Conservation (phyloP, 2,888 invertebrate species). For the Elysia crispata region DNA sequence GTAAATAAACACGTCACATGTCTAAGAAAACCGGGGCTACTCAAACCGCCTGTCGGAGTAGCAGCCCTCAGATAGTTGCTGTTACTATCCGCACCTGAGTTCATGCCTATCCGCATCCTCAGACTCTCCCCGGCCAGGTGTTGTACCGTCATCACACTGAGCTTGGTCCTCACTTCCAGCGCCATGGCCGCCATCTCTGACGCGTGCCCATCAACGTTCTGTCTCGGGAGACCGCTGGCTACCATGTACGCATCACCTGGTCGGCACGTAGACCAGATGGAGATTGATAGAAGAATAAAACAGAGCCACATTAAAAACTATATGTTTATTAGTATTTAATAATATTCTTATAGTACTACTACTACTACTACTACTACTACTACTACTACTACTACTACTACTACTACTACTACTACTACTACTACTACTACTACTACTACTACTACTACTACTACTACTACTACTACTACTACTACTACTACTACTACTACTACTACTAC, state of each 20-base stretch:
- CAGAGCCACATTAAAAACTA: too few relatives aligned
- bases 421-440: conserved; percentile 32
- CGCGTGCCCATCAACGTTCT: conserved; percentile 68
- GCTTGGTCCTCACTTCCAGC: conserved; percentile 63
- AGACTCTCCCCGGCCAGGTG: conserved; percentile 64
- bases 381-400: conserved; percentile 42
- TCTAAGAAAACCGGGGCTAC: too few relatives aligned
- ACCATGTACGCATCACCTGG: conserved; percentile 74
- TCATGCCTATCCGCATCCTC: conserved; percentile 67
- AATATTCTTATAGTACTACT: neutral
- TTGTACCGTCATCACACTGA: conserved; percentile 66
- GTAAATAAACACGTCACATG: too few relatives aligned
- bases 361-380: conserved; percentile 20
- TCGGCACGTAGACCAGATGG: too few relatives aligned
- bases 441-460: conserved; percentile 44
- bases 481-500: conserved; percentile 45
- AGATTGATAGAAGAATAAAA: too few relatives aligned
- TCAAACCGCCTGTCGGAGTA: too few relatives aligned
- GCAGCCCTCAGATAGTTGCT: too few relatives aligned
- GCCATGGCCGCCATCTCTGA: conserved; percentile 70
- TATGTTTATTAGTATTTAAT: neutral
- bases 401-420: conserved; percentile 43
- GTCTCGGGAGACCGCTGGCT: conserved; percentile 68
- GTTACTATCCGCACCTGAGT: conserved; percentile 52
- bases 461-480: conserved; percentile 41